Evolutionary conservation across 2,113 vertebrate species (phyloP), one percentile per base, ranked within the genome.

Genomic region (Elanoides forficatus): DNA sequence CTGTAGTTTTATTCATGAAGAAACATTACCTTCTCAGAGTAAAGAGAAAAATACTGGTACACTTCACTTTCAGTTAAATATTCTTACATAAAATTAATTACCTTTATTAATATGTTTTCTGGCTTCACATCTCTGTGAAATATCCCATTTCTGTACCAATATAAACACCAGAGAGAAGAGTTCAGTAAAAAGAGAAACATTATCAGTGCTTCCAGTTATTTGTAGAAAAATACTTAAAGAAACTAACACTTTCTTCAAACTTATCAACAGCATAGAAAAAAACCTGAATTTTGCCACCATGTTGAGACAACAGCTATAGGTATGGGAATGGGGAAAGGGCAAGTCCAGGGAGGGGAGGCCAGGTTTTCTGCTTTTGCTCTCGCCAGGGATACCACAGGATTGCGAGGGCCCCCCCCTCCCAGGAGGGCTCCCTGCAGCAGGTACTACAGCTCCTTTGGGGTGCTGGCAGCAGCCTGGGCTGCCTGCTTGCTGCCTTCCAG

Each of bases 41-140:
- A 90, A 78, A 53, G 34, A 73, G 21, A 76, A 92, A 85, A 63
- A 56, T 15, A 59, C 23, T 20, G 56, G 74, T 20, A 32, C 14
- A 48, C 9, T 70, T 60, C 47, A 66, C 27, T 58, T 90, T 62
- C 75, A 93, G 36, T 71, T 81, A 48, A 72, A 67, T 55, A 84
- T 7, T 45, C 65, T 93, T 55, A 94, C 10, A 40, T 17, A 58
- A 92, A 83, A 86, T 27, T 50, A 86, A 98, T 98, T 97, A 99
- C 99, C 97, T 98, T 99, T 95, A 99, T 98, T 75, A 99, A 96
- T 93, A 99, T 98, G 75, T 99, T 99, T 97, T 99, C 99, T 80
- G 98, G 98, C 96, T 99, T 99, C 72, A 99, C 98, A 50, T 99
- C 98, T 98, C 99, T 98, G 92, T 99, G 99, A 98, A 99, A 99